Percentiles rank a stretch among this genome's conserved stretches.
Conservation (phyloP, 1,140 invertebrate genomes). For the Drosophila ironensis region DNA sequence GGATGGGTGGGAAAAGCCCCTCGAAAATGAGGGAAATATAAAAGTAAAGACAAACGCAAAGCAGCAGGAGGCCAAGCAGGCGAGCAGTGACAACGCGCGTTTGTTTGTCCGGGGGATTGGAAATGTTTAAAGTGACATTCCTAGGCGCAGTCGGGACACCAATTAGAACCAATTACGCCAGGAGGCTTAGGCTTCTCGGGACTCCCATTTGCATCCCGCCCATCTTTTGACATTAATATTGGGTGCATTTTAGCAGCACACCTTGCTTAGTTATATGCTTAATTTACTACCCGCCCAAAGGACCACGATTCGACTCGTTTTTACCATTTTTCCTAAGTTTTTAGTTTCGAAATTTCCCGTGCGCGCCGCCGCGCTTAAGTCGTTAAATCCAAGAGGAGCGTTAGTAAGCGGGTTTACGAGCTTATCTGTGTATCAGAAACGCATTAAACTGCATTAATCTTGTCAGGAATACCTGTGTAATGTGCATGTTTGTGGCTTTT, state of each 20-base stretch:
- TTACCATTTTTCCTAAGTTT: too few species aligned
- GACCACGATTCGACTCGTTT: too few species aligned
- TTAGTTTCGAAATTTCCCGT: not conserved
- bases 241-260: too few species aligned
- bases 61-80: not conserved
- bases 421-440: conserved; percentile 17
- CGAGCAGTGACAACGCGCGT: not conserved
- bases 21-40: not conserved
- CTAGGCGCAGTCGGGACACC: not conserved
- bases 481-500: conserved; percentile 21
- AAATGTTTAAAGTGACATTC: conserved; percentile 17
- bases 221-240: too few species aligned
- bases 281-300: too few species aligned
- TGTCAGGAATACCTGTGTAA: conserved; percentile 53
- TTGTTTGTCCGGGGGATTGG: conserved; percentile 24
- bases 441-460: conserved; percentile 46
- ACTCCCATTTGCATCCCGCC: too few species aligned
- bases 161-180: not conserved
- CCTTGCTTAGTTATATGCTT: too few species aligned
- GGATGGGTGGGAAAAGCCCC: too few species aligned
- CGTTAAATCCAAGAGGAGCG: conserved; percentile 31
- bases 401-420: not conserved
- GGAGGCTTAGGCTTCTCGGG: too few species aligned
- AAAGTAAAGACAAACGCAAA: too few species aligned
- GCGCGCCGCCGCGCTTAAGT: not conserved